A percentile compares a stretch with the other conserved stretches of the same genome.
These are phyloP conservation scores for Haplotaxodon microlepis DNA, from an alignment of 2,113 vertebrate species.

Conservation along the genomic window DNA sequence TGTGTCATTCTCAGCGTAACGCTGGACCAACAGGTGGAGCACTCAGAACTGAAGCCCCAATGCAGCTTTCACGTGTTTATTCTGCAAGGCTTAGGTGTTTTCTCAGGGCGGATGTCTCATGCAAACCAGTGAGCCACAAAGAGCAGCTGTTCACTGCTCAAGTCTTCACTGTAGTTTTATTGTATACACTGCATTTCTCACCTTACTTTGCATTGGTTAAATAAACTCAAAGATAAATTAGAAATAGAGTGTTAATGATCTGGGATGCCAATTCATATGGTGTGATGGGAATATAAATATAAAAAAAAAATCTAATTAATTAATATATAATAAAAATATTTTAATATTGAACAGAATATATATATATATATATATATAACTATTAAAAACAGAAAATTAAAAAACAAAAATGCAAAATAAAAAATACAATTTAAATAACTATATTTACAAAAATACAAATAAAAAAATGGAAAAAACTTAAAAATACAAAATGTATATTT, in stretches of 20 bases:
- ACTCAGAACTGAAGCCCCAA: not conserved
- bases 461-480: not conserved
- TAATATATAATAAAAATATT: not conserved
- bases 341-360: not conserved
- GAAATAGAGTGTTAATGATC: not conserved
- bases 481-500: not conserved
- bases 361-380: not conserved
- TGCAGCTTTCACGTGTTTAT: not conserved
- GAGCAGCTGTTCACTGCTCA: not conserved
- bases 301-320: not conserved
- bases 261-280: not conserved
- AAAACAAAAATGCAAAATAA: not conserved
- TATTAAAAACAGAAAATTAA: not conserved
- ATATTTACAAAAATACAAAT: not conserved
- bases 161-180: not conserved
- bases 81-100: not conserved
- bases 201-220: not conserved
- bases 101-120: not conserved
- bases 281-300: not conserved
- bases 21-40: not conserved
- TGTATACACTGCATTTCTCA: not conserved
- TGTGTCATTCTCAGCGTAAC: not conserved
- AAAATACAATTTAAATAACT: not conserved
- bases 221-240: not conserved
- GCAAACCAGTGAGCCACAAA: not conserved